Percentiles rank a stretch among this genome's conserved stretches.
Evolutionary conservation across 2,888 invertebrate genomes (phyloP).

Genomic region (Vanessa cardui): DNA sequence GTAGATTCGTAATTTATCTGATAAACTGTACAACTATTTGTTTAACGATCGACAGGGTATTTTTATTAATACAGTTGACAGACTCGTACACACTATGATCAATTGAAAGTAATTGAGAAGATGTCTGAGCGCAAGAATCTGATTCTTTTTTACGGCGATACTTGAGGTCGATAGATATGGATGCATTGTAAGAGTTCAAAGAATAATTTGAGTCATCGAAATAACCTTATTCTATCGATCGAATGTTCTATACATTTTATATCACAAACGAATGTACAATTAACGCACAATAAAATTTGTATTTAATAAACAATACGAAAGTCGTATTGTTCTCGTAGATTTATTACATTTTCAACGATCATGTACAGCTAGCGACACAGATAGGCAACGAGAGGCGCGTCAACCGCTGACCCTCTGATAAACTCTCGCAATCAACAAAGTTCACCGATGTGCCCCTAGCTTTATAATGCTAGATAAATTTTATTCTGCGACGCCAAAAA

Average conservation of each 20-base stretch:
- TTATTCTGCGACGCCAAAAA: conserved; percentile 28
- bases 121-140: conserved; percentile 45
- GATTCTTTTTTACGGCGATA: conserved; percentile 20
- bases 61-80: conserved; percentile 44
- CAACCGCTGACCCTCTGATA: conserved; percentile 65
- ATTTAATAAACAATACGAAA: too few species aligned
- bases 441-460: conserved; percentile 61
- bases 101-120: conserved; percentile 71
- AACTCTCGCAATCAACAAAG: conserved; percentile 63
- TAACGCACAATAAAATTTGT: neutral
- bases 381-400: conserved; percentile 46
- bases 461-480: conserved; percentile 54
- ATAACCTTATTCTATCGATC: neutral
- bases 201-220: neutral
- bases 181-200: neutral
- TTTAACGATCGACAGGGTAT: conserved; percentile 38
- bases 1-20: conserved; percentile 25
- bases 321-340: neutral
- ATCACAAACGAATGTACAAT: neutral
- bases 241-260: neutral
- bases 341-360: conserved; percentile 22
- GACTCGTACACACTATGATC: conserved; percentile 58
- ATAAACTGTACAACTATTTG: conserved; percentile 30
- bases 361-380: conserved; percentile 36
- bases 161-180: neutral